Conservation (phyloP, 2,888 invertebrate genomes). For the Halocaridina rubra region DNA sequence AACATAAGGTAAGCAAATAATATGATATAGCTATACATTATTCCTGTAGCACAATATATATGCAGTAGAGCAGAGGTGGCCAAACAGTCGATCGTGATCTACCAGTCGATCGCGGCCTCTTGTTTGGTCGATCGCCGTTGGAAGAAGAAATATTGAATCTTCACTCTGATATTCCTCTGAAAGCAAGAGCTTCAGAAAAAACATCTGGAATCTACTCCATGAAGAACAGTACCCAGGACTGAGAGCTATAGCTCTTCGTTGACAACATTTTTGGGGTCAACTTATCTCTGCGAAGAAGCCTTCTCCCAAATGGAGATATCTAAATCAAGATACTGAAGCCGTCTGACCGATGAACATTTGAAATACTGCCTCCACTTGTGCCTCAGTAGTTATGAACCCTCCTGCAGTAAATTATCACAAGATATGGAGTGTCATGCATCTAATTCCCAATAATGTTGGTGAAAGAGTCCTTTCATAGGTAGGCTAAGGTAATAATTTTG, state of each 20-base stretch:
- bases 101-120: no score
- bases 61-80: neutral
- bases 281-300: neutral
- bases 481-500: neutral
- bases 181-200: neutral
- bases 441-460: neutral
- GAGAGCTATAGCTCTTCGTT: neutral
- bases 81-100: no score
- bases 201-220: neutral
- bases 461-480: neutral
- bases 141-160: neutral
- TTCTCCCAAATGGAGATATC: neutral
- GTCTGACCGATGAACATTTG: neutral
- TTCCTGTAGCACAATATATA: no score
- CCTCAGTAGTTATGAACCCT: neutral
- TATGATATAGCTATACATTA: no score
- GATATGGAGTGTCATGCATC: neutral
- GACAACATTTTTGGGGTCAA: neutral
- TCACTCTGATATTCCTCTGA: neutral
- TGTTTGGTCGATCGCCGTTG: neutral
- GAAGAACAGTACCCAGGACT: neutral
- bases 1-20: no score
- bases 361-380: neutral
- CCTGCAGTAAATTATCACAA: neutral
- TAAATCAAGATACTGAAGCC: neutral